Conservation (phyloP, 2,113 vertebrate species). For the Opisthocomus hoazin region DNA sequence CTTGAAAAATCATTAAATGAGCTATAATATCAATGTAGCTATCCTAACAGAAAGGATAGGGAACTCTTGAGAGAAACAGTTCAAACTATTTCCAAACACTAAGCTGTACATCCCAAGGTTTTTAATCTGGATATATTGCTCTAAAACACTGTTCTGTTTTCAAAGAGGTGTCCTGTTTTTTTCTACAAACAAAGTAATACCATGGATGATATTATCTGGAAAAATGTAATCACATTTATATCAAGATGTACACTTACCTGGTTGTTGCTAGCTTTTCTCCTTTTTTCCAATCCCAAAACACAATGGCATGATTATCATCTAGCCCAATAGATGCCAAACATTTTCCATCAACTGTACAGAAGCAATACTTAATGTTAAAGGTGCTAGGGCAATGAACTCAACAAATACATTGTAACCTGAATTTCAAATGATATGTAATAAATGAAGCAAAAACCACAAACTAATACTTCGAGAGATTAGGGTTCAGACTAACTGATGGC, state of each 20-base stretch:
- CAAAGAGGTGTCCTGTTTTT: neutral
- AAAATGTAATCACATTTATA: neutral
- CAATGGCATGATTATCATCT: conserved; percentile 90
- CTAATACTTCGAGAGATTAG: neutral
- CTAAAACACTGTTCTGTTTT: neutral
- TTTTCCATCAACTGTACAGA: conserved; percentile 88
- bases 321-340: conserved; percentile 90
- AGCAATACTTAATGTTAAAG: conserved; percentile 52
- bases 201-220: neutral
- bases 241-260: conserved; percentile 71
- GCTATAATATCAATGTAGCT: neutral
- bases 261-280: conserved; percentile 92
- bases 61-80: neutral
- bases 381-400: neutral
- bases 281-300: conserved; percentile 98
- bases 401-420: neutral
- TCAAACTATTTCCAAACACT: neutral
- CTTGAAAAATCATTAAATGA: neutral
- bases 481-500: neutral
- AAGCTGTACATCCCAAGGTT: neutral
- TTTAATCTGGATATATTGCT: neutral
- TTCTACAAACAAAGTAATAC: neutral
- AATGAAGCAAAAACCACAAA: neutral
- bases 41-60: neutral
- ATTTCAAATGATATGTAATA: neutral